Evolutionary conservation across 2,888 invertebrate species (phyloP).

Genomic region (Lottia scabra): DNA sequence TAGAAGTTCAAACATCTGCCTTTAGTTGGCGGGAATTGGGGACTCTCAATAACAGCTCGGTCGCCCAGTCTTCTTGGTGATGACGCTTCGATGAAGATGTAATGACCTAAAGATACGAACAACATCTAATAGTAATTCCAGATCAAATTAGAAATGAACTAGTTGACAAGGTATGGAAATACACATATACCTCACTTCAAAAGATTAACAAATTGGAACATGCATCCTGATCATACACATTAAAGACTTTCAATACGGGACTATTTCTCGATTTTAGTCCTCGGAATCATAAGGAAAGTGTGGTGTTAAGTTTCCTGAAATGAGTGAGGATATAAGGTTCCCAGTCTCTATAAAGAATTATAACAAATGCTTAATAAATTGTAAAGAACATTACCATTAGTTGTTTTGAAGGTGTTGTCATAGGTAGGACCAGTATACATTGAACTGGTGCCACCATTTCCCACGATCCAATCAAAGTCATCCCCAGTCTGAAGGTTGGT

Average conservation of each 20-base stretch:
- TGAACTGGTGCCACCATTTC: slow-evolving; percentile 45
- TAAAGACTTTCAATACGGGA: neutral
- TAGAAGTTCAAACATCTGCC: slow-evolving; percentile 51
- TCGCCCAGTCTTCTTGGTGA: slow-evolving; percentile 46
- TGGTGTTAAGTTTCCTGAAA: too few relatives aligned
- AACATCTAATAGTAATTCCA: neutral
- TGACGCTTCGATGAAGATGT: slow-evolving; percentile 54
- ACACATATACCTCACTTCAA: too few relatives aligned
- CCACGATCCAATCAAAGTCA: slow-evolving; percentile 60
- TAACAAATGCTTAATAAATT: neutral
- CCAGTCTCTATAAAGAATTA: too few relatives aligned
- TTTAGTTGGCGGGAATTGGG: slow-evolving; percentile 40
- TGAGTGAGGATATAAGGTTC: too few relatives aligned
- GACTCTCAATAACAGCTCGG: slow-evolving; percentile 47
- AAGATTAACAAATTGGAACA: too few relatives aligned
- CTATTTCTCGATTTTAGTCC: neutral
- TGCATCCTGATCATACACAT: too few relatives aligned
- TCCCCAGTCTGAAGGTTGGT: slow-evolving; percentile 47
- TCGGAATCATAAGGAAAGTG: too few relatives aligned
- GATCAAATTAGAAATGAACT: too few relatives aligned
- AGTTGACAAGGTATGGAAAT: too few relatives aligned
- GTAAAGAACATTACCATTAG: slow-evolving; percentile 37
- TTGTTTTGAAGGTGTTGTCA: slow-evolving; percentile 45
- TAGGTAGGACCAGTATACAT: slow-evolving; percentile 54
- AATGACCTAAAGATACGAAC: slow-evolving; percentile 42